Conservation (phyloP, 1,140 invertebrate species). For the Drosophila rhopaloa region DNA sequence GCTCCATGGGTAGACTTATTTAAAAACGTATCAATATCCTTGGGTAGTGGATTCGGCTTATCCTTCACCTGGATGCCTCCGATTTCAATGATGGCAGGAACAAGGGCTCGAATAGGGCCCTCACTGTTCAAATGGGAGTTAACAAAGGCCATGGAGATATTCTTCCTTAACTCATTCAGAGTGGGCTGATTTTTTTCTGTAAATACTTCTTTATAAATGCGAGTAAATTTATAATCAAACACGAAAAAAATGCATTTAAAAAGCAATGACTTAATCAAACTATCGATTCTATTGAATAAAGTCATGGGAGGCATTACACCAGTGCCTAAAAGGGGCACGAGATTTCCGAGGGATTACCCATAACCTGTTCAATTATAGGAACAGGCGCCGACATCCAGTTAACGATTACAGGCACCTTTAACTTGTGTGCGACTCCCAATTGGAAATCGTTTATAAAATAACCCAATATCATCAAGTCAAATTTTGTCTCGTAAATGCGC, state of each 20-base stretch:
- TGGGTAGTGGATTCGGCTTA: conserved; percentile 72
- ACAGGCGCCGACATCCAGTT: conserved; percentile 54
- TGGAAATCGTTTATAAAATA: conserved; percentile 73
- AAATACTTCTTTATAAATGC: conserved; percentile 33
- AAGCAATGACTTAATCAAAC: background rate
- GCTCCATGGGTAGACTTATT: conserved; percentile 85
- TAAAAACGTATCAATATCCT: conserved; percentile 85
- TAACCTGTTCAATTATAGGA: conserved; percentile 17
- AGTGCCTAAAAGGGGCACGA: conserved; percentile 46
- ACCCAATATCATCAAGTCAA: conserved; percentile 74
- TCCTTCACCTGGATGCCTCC: conserved; percentile 85
- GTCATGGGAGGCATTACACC: conserved; percentile 23
- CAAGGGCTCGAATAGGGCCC: conserved; percentile 73
- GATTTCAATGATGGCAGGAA: conserved; percentile 81
- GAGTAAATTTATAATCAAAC: background rate
- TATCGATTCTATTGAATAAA: conserved; percentile 23
- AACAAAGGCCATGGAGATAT: conserved; percentile 68
- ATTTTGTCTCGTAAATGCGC: conserved; percentile 69
- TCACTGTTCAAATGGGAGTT: conserved; percentile 66
- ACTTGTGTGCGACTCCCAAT: conserved; percentile 65
- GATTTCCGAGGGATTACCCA: conserved; percentile 64
- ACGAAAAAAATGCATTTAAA: background rate
- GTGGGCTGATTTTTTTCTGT: conserved; percentile 24
- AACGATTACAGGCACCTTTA: conserved; percentile 66
- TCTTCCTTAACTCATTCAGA: conserved; percentile 45